Evolutionary conservation across 2,113 vertebrate species (phyloP).

Genomic region (Emydura subglobosa): DNA sequence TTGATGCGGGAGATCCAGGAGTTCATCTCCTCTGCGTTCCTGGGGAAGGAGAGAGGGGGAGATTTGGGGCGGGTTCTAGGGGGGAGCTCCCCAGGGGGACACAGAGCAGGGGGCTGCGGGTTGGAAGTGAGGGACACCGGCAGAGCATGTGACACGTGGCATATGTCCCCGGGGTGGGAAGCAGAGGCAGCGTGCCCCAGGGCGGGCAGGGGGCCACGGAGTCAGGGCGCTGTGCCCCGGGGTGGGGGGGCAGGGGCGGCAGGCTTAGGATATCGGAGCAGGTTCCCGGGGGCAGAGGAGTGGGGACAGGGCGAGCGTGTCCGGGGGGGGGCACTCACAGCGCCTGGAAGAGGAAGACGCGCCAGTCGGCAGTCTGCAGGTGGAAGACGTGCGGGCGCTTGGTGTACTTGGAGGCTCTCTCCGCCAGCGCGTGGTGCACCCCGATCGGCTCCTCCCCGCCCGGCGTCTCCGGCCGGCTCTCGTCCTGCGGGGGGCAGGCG

Average conservation of each 20-base stretch:
- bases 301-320: too few relatives aligned
- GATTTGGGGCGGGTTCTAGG: not conserved
- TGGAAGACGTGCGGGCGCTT: conserved; percentile 91
- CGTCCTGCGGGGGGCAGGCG: conserved; percentile 73
- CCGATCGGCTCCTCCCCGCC: conserved; percentile 88
- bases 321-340: conserved; percentile 79
- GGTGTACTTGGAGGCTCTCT: conserved; percentile 86
- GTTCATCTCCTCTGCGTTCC: conserved; percentile 88
- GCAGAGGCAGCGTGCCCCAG: too few relatives aligned
- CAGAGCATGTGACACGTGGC: not conserved
- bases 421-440: conserved; percentile 91
- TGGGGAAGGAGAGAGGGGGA: conserved; percentile 36
- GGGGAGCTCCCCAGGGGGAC: not conserved
- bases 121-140: not conserved
- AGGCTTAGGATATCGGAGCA: too few relatives aligned
- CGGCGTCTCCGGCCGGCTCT: conserved; percentile 76
- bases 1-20: conserved; percentile 93
- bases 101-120: not conserved
- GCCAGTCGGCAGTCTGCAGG: conserved; percentile 91
- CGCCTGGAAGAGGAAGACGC: conserved; percentile 92
- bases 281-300: too few relatives aligned
- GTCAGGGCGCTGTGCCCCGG: too few relatives aligned
- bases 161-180: too few relatives aligned
- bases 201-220: too few relatives aligned
- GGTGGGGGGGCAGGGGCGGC: too few relatives aligned